phyloP scores from a whole-genome alignment of 2,888 invertebrate genomes.

The Athalia cordata region DNA sequence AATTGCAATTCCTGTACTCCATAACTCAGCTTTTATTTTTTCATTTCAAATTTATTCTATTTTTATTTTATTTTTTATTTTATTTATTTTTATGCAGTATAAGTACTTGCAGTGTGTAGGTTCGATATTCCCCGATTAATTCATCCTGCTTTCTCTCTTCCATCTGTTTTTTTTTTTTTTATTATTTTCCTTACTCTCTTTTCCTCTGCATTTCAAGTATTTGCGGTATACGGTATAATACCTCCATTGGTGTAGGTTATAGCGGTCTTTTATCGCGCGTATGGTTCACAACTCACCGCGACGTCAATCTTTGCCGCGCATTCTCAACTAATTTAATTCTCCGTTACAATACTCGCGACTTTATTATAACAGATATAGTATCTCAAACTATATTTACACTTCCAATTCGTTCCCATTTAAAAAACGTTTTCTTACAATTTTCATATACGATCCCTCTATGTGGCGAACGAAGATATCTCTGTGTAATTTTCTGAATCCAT shows the following conservation, averaged over 20 bases:
- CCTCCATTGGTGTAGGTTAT: constrained; percentile 19
- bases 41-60: neutral
- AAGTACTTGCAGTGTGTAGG: neutral
- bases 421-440: too few relatives aligned
- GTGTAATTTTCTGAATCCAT: too few relatives aligned
- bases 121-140: constrained; percentile 30
- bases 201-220: constrained; percentile 25
- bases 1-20: neutral
- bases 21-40: neutral
- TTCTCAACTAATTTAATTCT: constrained; percentile 40
- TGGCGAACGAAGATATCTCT: too few relatives aligned
- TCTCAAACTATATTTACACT: neutral
- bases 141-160: constrained; percentile 33
- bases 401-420: neutral
- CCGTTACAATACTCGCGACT: constrained; percentile 8
- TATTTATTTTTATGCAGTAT: too few relatives aligned
- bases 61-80: neutral
- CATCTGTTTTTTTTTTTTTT: neutral
- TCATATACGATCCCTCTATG: too few relatives aligned
- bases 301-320: constrained; percentile 43
- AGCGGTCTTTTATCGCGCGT: constrained; percentile 1
- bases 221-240: constrained; percentile 28
- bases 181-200: neutral
- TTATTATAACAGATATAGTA: neutral
- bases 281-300: constrained; percentile 15